Evolutionary conservation across 1,140 invertebrate species (phyloP).

Genomic region (Andrena cerasifolii): DNA sequence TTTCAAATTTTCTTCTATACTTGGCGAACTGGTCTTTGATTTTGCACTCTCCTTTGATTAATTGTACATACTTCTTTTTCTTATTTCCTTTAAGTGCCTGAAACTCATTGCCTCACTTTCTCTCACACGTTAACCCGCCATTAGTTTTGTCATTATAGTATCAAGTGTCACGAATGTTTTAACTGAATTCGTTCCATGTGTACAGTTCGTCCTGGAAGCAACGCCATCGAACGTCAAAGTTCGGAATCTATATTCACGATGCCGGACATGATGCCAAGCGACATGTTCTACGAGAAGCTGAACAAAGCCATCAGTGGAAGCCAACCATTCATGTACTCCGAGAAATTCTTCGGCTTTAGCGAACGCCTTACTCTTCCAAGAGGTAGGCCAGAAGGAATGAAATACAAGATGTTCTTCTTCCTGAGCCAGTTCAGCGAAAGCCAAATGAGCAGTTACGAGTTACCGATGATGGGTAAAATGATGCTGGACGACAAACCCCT

Average conservation of each 20-base stretch:
- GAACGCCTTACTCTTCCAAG: constrained; percentile 79
- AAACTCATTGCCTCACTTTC: no score
- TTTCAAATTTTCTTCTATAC: not conserved
- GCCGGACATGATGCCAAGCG: constrained; percentile 81
- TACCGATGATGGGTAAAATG: constrained; percentile 72
- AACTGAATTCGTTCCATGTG: not conserved
- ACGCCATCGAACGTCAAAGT: constrained; percentile 78
- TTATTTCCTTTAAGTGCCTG: no score
- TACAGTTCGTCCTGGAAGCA: constrained; percentile 79
- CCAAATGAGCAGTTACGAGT: constrained; percentile 57
- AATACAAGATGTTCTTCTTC: constrained; percentile 79
- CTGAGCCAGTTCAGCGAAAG: constrained; percentile 76
- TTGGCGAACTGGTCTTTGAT: not conserved
- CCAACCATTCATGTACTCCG: constrained; percentile 75
- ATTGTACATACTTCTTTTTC: no score
- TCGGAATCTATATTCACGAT: constrained; percentile 77
- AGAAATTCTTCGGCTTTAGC: constrained; percentile 77
- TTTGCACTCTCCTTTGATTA: not conserved
- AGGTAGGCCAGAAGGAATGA: constrained; percentile 79
- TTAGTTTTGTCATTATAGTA: no score
- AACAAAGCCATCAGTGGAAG: constrained; percentile 74
- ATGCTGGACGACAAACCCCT: constrained; percentile 84
- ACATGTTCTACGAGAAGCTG: constrained; percentile 82
- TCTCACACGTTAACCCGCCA: no score
- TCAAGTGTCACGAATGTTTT: no score